Conservation (phyloP, 2,113 vertebrate genomes). For the Chionis minor region DNA sequence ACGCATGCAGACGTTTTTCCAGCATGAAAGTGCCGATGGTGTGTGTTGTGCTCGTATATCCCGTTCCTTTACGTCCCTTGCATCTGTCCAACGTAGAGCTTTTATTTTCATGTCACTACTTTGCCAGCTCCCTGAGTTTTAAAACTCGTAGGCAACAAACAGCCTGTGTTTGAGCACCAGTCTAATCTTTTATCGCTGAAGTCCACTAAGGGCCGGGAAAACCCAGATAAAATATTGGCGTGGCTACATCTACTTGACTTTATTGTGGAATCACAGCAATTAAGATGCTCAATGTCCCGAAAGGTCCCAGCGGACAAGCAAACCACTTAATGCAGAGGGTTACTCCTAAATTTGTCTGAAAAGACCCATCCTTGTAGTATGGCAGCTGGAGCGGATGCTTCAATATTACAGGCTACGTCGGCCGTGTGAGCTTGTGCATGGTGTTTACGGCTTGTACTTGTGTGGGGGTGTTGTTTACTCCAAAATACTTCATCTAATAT, state of each 20-base stretch:
- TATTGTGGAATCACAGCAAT: not conserved
- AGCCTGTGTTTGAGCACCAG: slow-evolving; percentile 6
- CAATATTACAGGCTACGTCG: slow-evolving; percentile 46
- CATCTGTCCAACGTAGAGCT: not conserved
- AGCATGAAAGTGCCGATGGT: slow-evolving; percentile 19
- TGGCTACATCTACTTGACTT: slow-evolving; percentile 56
- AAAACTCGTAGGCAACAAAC: not conserved
- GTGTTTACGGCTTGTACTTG: slow-evolving; percentile 8
- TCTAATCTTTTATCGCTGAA: not conserved
- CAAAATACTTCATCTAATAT: not conserved
- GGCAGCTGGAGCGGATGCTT: slow-evolving; percentile 53
- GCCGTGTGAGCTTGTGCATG: slow-evolving; percentile 71
- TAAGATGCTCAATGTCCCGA: slow-evolving; percentile 9
- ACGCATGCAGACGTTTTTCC: not conserved
- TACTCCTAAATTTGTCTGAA: slow-evolving; percentile 37
- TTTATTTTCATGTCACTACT: not conserved
- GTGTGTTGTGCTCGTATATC: not conserved
- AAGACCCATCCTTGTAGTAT: slow-evolving; percentile 33
- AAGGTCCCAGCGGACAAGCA: slow-evolving; percentile 8
- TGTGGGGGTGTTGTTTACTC: not conserved
- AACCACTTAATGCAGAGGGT: not conserved
- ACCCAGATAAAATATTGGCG: not conserved
- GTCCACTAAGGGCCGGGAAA: slow-evolving; percentile 17
- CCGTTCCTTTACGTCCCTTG: not conserved
- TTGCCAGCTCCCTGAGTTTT: not conserved